These are phyloP conservation scores for Solenopsis fugax DNA, from an alignment of 1,140 invertebrate species.

Conservation along the genomic window DNA sequence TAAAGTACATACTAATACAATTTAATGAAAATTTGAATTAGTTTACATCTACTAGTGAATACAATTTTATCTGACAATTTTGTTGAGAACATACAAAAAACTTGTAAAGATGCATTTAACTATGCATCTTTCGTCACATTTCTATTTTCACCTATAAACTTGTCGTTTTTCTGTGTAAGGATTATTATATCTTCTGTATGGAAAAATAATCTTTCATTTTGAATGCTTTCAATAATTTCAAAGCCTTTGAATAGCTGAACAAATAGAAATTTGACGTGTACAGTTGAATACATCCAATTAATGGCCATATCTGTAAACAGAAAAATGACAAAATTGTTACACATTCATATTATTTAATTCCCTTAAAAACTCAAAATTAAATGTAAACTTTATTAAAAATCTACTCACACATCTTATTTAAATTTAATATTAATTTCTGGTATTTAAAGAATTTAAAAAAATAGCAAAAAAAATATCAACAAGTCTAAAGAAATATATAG, in stretches of 20 bases:
- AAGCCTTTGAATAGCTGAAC: neutral
- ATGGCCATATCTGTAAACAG: slow-evolving; percentile 87
- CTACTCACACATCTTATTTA: neutral
- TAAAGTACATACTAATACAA: neutral
- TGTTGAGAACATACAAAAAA: slow-evolving; percentile 3
- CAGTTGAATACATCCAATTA: slow-evolving; percentile 73
- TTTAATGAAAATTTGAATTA: slow-evolving; percentile 8
- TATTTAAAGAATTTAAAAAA: neutral
- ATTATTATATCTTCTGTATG: neutral
- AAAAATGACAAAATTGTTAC: slow-evolving; percentile 65
- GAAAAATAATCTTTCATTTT: slow-evolving; percentile 26
- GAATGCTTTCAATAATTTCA: too few species aligned
- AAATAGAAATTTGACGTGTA: neutral
- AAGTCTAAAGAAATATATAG: too few species aligned
- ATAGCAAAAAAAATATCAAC: too few species aligned
- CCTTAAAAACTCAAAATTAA: neutral
- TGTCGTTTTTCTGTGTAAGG: neutral
- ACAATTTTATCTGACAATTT: neutral
- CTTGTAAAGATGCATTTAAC: neutral
- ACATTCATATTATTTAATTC: slow-evolving; percentile 52
- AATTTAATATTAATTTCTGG: slow-evolving; percentile 5
- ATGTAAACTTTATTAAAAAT: neutral
- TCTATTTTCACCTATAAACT: neutral
- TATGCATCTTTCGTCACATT: neutral
- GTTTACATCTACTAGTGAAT: neutral